These are phyloP conservation scores for Lasioglossum vierecki DNA, from an alignment of 2,888 invertebrate genomes.

Conservation along the genomic window DNA sequence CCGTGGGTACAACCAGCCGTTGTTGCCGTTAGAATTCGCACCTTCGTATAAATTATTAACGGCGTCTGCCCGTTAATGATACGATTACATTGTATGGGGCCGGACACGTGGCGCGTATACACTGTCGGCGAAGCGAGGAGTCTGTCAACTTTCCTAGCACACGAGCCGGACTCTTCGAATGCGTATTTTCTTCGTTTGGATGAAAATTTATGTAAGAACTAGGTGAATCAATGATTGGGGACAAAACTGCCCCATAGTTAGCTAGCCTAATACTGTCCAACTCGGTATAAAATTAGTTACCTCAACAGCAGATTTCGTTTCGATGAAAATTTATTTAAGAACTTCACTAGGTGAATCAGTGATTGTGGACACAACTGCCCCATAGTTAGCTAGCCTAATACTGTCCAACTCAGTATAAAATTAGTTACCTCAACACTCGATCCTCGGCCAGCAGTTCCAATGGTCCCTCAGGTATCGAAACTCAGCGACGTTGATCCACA, in stretches of 20 bases:
- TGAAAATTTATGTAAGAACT: background rate
- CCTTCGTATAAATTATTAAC: slow-evolving; percentile 53
- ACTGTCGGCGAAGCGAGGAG: slow-evolving; percentile 19
- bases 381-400: background rate
- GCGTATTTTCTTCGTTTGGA: background rate
- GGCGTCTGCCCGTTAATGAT: slow-evolving; percentile 52
- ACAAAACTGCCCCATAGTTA: background rate
- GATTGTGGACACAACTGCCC: background rate
- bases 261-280: background rate
- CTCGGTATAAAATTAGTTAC: background rate
- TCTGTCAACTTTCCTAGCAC: background rate
- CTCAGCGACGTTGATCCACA: slow-evolving; percentile 7
- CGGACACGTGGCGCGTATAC: slow-evolving; percentile 54
- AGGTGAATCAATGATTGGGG: background rate
- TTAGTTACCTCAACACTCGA: slow-evolving; percentile 34
- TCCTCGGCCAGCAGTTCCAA: background rate
- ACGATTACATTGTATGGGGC: slow-evolving; percentile 48
- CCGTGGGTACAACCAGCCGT: slow-evolving; percentile 25
- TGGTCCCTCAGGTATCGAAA: background rate
- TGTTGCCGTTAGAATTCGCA: slow-evolving; percentile 57
- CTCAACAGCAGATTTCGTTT: no score
- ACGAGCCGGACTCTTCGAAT: background rate
- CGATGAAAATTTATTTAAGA: background rate
- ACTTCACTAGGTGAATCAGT: background rate
- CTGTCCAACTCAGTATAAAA: background rate